Evolutionary conservation across 2,888 invertebrate species (phyloP).

Genomic region (Drosophila borborema): DNA sequence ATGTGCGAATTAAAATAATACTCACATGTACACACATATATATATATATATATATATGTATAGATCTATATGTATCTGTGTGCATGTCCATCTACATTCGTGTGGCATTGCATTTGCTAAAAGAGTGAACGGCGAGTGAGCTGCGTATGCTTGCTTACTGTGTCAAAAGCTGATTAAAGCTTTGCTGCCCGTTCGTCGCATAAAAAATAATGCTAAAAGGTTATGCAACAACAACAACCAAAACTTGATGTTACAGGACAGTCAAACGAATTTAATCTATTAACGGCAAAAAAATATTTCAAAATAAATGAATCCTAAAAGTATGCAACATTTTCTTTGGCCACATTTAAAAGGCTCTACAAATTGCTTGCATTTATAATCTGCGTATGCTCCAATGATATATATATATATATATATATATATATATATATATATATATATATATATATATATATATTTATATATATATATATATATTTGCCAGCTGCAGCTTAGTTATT

Average conservation of each 20-base stretch:
- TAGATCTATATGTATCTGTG: background rate
- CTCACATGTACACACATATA: background rate
- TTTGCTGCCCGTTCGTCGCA: background rate
- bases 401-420: background rate
- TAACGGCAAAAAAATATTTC: background rate
- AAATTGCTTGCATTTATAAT: background rate
- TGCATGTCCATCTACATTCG: slow-evolving; percentile 49
- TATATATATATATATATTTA: too few species aligned
- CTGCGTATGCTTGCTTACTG: slow-evolving; percentile 23
- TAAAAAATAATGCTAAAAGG: background rate
- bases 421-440: background rate
- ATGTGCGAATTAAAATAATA: slow-evolving; percentile 70
- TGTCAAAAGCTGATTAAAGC: slow-evolving; percentile 1
- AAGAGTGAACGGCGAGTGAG: background rate
- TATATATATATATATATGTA: background rate
- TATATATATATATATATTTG: background rate
- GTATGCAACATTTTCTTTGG: slow-evolving; percentile 15
- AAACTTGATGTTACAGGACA: background rate
- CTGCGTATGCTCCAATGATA: background rate
- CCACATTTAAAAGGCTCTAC: too few species aligned
- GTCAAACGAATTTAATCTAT: background rate
- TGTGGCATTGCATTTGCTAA: slow-evolving; percentile 31
- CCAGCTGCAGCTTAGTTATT: background rate
- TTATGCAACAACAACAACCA: background rate
- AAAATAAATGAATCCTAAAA: slow-evolving; percentile 17